phyloP scores from a whole-genome alignment of 2,888 invertebrate species.

The Parnassius mnemosyne region DNA sequence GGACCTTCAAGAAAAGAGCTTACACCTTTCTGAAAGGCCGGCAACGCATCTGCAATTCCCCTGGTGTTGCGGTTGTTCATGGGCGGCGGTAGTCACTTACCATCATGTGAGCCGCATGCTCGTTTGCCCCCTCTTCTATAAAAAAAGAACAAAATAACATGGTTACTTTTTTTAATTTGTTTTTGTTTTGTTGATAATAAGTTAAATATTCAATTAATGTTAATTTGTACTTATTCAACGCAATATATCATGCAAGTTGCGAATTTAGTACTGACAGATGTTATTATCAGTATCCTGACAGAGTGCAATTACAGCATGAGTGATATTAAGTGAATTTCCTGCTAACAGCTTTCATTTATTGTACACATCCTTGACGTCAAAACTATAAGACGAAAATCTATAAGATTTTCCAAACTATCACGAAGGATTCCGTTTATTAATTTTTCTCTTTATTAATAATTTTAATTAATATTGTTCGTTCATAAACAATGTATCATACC shows the following conservation, averaged over 20 bases:
- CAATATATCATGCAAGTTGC: constrained; percentile 12
- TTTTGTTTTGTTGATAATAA: too few relatives aligned
- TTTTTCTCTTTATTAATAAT: background rate
- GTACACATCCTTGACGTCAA: constrained; percentile 17
- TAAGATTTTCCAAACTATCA: constrained; percentile 17
- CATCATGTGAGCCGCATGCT: too few relatives aligned
- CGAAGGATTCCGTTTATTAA: background rate
- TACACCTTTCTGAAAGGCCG: too few relatives aligned
- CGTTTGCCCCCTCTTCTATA: too few relatives aligned
- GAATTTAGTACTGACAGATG: constrained; percentile 24
- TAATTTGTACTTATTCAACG: background rate
- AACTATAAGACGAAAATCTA: too few relatives aligned
- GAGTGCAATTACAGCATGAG: constrained; percentile 33
- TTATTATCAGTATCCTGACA: constrained; percentile 32
- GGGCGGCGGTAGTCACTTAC: too few relatives aligned
- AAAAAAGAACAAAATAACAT: too few relatives aligned
- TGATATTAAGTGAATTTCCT: constrained; percentile 40
- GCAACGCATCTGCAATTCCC: too few relatives aligned
- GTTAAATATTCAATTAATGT: background rate
- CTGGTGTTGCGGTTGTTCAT: too few relatives aligned
- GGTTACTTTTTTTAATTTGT: too few relatives aligned
- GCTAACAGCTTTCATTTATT: constrained; percentile 31
- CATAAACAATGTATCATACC: background rate
- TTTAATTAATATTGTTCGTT: too few relatives aligned
- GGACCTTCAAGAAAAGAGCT: too few relatives aligned